phyloP scores from a whole-genome alignment of 2,888 invertebrate species.

The Agrilus mali region DNA sequence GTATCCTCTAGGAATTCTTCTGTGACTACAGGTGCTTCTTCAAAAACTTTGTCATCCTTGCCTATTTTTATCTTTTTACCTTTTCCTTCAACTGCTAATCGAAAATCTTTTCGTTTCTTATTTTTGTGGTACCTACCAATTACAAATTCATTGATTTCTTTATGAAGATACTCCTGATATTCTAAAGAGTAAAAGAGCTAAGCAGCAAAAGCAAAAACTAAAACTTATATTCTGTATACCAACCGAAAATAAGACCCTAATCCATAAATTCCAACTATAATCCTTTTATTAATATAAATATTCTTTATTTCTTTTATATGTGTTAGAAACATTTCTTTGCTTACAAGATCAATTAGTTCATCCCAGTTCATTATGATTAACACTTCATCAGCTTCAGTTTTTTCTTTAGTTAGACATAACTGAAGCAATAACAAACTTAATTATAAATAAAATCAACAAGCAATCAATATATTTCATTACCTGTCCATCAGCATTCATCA shows the following conservation, averaged over 20 bases:
- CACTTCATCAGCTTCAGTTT: slow-evolving; percentile 24
- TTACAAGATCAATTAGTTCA: slow-evolving; percentile 28
- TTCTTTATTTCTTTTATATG: slow-evolving; percentile 24
- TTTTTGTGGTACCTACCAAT: slow-evolving; percentile 16
- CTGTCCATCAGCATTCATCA: slow-evolving; percentile 16
- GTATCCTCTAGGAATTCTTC: slow-evolving; percentile 28
- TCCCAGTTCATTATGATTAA: slow-evolving; percentile 32
- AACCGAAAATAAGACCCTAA: slow-evolving; percentile 28
- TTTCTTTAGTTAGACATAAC: slow-evolving; percentile 2
- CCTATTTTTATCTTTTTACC: slow-evolving; percentile 10
- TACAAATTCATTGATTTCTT: slow-evolving; percentile 1
- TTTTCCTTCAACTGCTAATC: slow-evolving; percentile 8
- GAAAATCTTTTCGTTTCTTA: slow-evolving; percentile 14
- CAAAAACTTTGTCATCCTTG: slow-evolving; percentile 14
- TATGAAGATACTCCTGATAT: not conserved
- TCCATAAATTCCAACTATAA: slow-evolving; percentile 31
- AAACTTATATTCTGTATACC: too few relatives aligned
- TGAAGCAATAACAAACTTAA: not conserved
- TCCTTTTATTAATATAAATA: slow-evolving; percentile 21
- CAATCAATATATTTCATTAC: slow-evolving; percentile 4
- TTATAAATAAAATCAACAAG: not conserved
- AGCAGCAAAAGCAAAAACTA: too few relatives aligned
- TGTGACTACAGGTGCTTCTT: slow-evolving; percentile 24
- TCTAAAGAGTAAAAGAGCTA: too few relatives aligned
- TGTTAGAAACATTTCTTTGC: slow-evolving; percentile 22